These are phyloP conservation scores for Epinephelus lanceolatus DNA, from an alignment of 2,113 vertebrate species.

Conservation along the genomic window DNA sequence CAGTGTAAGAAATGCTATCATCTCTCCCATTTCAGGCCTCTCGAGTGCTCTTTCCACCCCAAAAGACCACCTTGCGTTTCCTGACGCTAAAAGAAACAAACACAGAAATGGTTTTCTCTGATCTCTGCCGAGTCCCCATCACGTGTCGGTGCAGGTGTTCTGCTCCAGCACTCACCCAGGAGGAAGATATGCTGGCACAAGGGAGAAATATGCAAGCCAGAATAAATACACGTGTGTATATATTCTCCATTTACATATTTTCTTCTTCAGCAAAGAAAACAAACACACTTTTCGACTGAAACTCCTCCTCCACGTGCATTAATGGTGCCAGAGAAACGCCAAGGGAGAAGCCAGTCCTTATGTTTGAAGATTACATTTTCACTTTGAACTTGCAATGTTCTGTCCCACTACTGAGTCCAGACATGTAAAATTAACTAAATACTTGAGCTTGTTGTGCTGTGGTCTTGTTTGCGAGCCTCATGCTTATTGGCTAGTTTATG, in stretches of 20 bases:
- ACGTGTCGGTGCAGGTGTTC: conserved; percentile 57
- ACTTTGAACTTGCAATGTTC: conserved; percentile 47
- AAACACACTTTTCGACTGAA: conserved; percentile 26
- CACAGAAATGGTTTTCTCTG: conserved; percentile 16
- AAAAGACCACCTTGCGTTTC: conserved; percentile 1
- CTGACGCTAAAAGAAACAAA: conserved; percentile 14
- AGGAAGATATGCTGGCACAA: conserved; percentile 43
- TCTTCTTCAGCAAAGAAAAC: conserved; percentile 39
- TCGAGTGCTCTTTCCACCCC: not conserved
- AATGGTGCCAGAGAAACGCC: conserved; percentile 12
- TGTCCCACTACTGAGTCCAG: conserved; percentile 19
- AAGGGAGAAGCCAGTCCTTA: not conserved
- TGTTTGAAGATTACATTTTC: conserved; percentile 41
- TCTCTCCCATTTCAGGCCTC: not conserved
- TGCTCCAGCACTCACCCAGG: conserved; percentile 10
- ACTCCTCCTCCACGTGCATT: conserved; percentile 16
- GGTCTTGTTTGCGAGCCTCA: conserved; percentile 33
- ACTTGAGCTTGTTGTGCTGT: conserved; percentile 26
- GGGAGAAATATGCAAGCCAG: conserved; percentile 46
- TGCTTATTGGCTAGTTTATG: conserved; percentile 47
- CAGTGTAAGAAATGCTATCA: not conserved
- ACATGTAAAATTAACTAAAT: conserved; percentile 13
- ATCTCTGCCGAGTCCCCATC: conserved; percentile 32
- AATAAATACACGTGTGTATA: conserved; percentile 24
- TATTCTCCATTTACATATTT: conserved; percentile 31